Conservation (phyloP, 92 coral and sea anemone genomes). For the Ricordea florida region DNA sequence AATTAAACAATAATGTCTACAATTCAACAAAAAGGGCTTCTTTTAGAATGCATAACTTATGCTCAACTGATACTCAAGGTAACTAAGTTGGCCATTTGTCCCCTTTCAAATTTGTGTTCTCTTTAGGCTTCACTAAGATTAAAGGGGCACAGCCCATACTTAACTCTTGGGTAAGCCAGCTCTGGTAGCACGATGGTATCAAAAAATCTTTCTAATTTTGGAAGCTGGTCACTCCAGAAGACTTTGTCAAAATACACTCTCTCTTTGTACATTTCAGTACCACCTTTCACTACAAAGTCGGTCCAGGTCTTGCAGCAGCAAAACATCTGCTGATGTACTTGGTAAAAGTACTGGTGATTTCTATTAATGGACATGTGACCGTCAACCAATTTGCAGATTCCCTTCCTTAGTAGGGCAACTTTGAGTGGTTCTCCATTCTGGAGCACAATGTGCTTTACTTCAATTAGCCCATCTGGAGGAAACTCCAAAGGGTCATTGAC, state of each 20-base stretch:
- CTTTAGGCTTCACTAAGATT: slow-evolving; percentile 26
- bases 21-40: no score
- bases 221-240: no score
- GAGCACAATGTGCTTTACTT: slow-evolving; percentile 38
- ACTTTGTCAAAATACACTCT: no score
- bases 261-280: no score
- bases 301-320: no score
- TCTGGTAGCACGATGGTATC: slow-evolving; percentile 14
- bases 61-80: no score
- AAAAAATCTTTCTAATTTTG: no score
- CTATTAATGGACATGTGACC: slow-evolving; percentile 23
- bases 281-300: no score
- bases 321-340: slow-evolving; percentile 41
- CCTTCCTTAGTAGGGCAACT: slow-evolving; percentile 42
- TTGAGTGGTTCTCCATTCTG: slow-evolving; percentile 36
- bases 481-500: slow-evolving; percentile 33
- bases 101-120: no score
- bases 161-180: slow-evolving; percentile 44
- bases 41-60: no score
- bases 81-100: no score
- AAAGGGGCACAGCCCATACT: slow-evolving; percentile 32
- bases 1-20: no score
- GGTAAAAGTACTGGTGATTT: slow-evolving; percentile 26
- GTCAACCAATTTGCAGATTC: slow-evolving; percentile 34
- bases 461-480: slow-evolving; percentile 37